Percentiles rank a stretch among this genome's conserved stretches.
phyloP scores from a whole-genome alignment of 2,797 vertebrate genomes.

The Cyprinodon diabolis region DNA sequence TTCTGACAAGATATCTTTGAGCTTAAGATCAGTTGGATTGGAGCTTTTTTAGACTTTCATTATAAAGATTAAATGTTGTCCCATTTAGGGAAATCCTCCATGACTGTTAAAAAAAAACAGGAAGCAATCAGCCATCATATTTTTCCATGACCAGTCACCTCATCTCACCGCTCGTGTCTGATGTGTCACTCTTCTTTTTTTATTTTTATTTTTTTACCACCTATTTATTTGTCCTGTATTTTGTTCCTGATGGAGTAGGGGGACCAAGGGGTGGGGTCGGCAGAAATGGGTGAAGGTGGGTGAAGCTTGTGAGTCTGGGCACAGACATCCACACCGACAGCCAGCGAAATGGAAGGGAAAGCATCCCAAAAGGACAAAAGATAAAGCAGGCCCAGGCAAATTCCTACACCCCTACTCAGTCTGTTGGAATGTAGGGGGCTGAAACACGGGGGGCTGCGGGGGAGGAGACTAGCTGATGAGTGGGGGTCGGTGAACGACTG shows the following conservation, averaged over 20 bases:
- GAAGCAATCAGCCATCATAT: background rate
- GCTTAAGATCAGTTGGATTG: background rate
- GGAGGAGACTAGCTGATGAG: slow-evolving; percentile 24
- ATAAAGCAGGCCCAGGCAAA: slow-evolving; percentile 48
- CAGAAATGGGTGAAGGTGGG: background rate
- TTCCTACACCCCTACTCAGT: slow-evolving; percentile 41
- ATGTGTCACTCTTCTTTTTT: slow-evolving; percentile 2
- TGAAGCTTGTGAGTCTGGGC: background rate
- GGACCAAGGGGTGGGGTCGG: background rate
- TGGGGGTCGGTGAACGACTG: slow-evolving; percentile 33
- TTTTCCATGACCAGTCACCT: background rate
- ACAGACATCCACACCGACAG: slow-evolving; percentile 37
- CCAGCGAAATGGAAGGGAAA: slow-evolving; percentile 44
- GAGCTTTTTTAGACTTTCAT: slow-evolving; percentile 20
- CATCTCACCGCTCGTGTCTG: slow-evolving; percentile 1
- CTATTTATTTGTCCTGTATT: slow-evolving; percentile 9
- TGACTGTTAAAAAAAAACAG: slow-evolving; percentile 8
- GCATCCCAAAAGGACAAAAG: slow-evolving; percentile 56
- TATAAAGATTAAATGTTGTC: slow-evolving; percentile 9
- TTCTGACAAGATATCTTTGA: slow-evolving; percentile 13
- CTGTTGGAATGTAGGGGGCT: slow-evolving; percentile 56
- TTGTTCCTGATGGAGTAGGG: background rate
- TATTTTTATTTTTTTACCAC: slow-evolving; percentile 21
- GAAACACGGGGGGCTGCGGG: background rate
- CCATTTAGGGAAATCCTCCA: slow-evolving; percentile 12